A percentile compares a stretch with the other conserved stretches of the same genome.
These are phyloP conservation scores for Speoplatyrhinus poulsoni DNA, from an alignment of 2,113 vertebrate genomes.

Conservation along the genomic window DNA sequence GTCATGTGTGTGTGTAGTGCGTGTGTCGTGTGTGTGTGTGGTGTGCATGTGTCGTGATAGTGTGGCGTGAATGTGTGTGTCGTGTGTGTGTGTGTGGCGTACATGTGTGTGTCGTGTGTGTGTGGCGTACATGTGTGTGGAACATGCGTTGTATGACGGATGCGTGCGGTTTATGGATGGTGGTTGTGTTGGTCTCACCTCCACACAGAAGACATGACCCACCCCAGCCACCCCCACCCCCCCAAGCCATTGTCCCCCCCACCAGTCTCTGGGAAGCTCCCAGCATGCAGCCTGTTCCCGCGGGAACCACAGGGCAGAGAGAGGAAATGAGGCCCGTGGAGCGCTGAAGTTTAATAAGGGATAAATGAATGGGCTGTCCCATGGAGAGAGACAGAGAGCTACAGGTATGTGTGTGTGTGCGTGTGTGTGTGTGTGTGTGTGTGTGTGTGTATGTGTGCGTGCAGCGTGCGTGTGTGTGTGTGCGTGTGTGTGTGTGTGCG, in stretches of 20 bases:
- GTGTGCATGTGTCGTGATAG: no score
- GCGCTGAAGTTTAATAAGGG: conserved; percentile 82
- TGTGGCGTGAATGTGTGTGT: no score
- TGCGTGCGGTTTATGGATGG: no score
- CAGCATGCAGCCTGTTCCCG: conserved; percentile 69
- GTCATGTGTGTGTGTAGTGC: no score
- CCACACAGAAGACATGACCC: conserved; percentile 14
- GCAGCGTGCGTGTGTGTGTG: no score
- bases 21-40: no score
- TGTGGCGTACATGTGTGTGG: no score
- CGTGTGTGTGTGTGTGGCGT: no score
- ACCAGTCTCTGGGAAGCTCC: conserved; percentile 73
- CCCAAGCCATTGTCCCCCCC: conserved; percentile 58
- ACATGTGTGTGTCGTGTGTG: no score
- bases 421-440: background rate
- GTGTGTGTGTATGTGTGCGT: background rate
- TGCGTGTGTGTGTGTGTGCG: no score
- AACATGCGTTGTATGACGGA: no score
- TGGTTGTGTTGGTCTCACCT: background rate
- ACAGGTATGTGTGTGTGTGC: background rate
- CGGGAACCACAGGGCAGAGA: conserved; percentile 70
- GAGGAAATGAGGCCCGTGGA: conserved; percentile 75
- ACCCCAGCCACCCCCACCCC: conserved; percentile 38
- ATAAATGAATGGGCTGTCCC: conserved; percentile 80
- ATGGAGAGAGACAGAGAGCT: conserved; percentile 62